These are phyloP conservation scores for Microplitis deprimator DNA, from an alignment of 2,888 invertebrate genomes.

Conservation along the genomic window DNA sequence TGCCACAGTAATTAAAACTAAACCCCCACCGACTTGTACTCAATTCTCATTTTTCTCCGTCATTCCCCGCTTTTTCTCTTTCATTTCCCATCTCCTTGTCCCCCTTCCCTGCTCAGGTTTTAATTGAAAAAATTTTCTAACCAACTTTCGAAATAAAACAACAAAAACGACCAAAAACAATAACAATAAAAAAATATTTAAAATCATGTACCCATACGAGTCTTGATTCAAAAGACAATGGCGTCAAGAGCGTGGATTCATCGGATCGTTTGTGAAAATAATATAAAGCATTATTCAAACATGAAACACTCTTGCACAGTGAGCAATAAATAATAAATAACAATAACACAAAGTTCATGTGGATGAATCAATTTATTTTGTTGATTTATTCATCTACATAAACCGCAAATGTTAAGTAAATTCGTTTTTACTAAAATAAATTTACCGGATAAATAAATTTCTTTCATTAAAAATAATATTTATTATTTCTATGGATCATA, in stretches of 20 bases:
- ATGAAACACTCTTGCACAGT: neutral
- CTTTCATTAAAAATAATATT: too few relatives aligned
- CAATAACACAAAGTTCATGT: conserved; percentile 2
- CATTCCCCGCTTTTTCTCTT: conserved; percentile 15
- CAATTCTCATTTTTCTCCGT: conserved; percentile 18
- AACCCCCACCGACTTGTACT: conserved; percentile 48
- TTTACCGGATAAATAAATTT: neutral
- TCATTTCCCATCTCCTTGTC: too few relatives aligned
- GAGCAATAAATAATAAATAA: neutral
- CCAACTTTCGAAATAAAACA: conserved; percentile 55
- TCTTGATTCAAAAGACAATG: conserved; percentile 60
- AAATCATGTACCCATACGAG: neutral
- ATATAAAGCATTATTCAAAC: conserved; percentile 1
- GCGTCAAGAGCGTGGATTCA: neutral
- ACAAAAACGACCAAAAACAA: conserved; percentile 38
- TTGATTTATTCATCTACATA: neutral
- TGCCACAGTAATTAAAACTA: conserved; percentile 68
- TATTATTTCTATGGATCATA: too few relatives aligned
- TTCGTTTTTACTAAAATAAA: neutral
- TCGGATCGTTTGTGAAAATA: conserved; percentile 1
- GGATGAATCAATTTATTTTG: neutral
- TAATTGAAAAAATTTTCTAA: conserved; percentile 68
- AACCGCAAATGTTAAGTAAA: neutral
- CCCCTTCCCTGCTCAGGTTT: conserved; percentile 56
- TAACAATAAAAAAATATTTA: conserved; percentile 11